These are phyloP conservation scores for Myotis pilosus DNA, from an alignment of 2,797 vertebrate genomes.

Conservation along the genomic window DNA sequence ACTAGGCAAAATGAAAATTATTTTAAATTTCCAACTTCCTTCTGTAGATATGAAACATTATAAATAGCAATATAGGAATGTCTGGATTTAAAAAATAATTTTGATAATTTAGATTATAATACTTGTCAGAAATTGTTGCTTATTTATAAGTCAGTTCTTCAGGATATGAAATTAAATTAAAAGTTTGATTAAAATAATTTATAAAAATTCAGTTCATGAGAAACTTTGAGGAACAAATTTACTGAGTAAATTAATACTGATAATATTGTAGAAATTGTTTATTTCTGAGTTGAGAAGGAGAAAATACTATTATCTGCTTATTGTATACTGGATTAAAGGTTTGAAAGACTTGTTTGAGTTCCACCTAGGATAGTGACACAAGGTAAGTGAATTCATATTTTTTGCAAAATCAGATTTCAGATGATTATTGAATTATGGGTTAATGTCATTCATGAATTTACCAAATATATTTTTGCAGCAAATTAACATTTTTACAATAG, in stretches of 20 bases:
- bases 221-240: conserved; percentile 19
- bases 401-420: conserved; percentile 35
- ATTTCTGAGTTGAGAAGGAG: not conserved
- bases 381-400: not conserved
- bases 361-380: not conserved
- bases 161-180: not conserved
- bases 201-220: conserved; percentile 14
- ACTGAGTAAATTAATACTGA: conserved; percentile 18
- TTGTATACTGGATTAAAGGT: not conserved
- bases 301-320: not conserved
- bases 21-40: conserved; percentile 45
- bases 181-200: conserved; percentile 37
- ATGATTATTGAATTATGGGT: not conserved
- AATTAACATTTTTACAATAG: not conserved
- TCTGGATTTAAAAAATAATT: not conserved
- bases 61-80: conserved; percentile 1
- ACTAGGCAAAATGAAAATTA: not conserved
- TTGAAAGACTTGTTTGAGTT: not conserved
- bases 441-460: not conserved
- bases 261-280: conserved; percentile 9
- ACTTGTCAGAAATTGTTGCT: not conserved
- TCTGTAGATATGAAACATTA: not conserved
- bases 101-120: conserved; percentile 4
- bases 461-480: not conserved
- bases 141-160: not conserved